These are phyloP conservation scores for Orchestes rusci DNA, from an alignment of 2,888 invertebrate genomes.

Conservation along the genomic window DNA sequence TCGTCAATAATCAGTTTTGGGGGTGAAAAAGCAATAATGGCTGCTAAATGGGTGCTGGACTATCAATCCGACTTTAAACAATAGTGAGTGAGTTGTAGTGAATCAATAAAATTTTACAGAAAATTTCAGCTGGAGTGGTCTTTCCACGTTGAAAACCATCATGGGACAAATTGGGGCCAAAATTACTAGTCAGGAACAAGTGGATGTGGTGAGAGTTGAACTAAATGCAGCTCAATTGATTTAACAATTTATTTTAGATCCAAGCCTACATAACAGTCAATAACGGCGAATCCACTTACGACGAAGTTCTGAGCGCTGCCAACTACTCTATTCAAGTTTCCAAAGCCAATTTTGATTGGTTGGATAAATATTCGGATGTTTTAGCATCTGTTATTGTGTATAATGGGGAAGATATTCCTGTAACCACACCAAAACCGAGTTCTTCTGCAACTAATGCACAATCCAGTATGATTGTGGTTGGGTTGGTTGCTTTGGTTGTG, in stretches of 20 bases:
- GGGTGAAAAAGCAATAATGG: not conserved
- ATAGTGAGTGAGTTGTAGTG: constrained; percentile 1
- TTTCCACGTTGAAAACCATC: too few relatives aligned
- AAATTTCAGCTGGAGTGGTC: constrained; percentile 1
- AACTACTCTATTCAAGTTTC: constrained; percentile 1
- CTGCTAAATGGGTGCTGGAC: not conserved
- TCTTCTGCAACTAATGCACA: too few relatives aligned
- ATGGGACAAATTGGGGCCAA: too few relatives aligned
- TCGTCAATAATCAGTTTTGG: not conserved
- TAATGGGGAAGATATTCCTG: not conserved
- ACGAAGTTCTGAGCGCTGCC: not conserved
- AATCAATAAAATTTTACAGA: not conserved
- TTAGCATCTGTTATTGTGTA: constrained; percentile 13
- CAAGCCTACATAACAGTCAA: constrained; percentile 5
- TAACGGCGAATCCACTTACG: not conserved
- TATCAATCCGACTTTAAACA: not conserved
- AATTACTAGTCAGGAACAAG: too few relatives aligned
- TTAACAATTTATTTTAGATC: not conserved
- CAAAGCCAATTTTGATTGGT: constrained; percentile 5
- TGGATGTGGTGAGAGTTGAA: not conserved
- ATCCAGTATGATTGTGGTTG: too few relatives aligned
- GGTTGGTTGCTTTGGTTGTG: too few relatives aligned
- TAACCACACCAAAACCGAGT: not conserved
- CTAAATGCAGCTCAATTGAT: not conserved
- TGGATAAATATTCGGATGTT: constrained; percentile 7